Evolutionary conservation across 53 echinoderm and acorn worm genomes (phyloP).

Genomic region (Antedon mediterranea): DNA sequence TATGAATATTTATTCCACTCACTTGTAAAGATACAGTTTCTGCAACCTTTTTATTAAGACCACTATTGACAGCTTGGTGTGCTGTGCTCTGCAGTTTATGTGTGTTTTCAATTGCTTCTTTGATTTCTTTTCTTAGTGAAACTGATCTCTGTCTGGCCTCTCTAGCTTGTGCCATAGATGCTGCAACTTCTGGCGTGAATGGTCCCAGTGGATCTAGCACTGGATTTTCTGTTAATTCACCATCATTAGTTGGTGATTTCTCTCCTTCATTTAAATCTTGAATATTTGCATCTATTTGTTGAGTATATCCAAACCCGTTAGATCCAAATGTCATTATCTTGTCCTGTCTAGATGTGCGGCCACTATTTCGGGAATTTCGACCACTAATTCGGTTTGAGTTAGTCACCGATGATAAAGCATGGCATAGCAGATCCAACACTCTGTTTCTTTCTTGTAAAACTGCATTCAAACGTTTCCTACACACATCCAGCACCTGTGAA

Average conservation of each 20-base stretch:
- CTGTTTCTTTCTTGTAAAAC: slow-evolving; percentile 97
- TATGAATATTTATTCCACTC: too few relatives aligned
- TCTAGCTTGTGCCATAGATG: slow-evolving; percentile 83
- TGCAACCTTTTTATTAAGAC: slow-evolving; percentile 80
- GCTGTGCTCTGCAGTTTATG: slow-evolving; percentile 62
- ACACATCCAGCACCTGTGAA: slow-evolving; percentile 80
- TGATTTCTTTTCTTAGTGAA: slow-evolving; percentile 63
- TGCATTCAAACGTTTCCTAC: slow-evolving; percentile 74
- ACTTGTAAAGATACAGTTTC: slow-evolving; percentile 91
- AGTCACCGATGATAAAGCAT: slow-evolving; percentile 92
- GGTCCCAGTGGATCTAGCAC: slow-evolving; percentile 80
- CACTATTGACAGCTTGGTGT: slow-evolving; percentile 73
- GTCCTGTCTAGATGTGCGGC: slow-evolving; percentile 52
- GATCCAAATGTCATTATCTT: slow-evolving; percentile 53
- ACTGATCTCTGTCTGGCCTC: slow-evolving; percentile 76
- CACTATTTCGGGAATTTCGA: slow-evolving; percentile 65
- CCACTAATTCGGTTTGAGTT: slow-evolving; percentile 18
- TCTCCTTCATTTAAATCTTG: neutral
- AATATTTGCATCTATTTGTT: slow-evolving; percentile 76
- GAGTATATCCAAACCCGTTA: slow-evolving; percentile 66
- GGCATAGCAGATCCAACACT: slow-evolving; percentile 92
- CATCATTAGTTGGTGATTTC: neutral
- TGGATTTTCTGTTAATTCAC: slow-evolving; percentile 17
- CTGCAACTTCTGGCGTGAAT: slow-evolving; percentile 78
- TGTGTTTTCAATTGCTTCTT: slow-evolving; percentile 85